phyloP scores from a whole-genome alignment of 2,888 invertebrate genomes.

The Ganaspis brasiliensis region DNA sequence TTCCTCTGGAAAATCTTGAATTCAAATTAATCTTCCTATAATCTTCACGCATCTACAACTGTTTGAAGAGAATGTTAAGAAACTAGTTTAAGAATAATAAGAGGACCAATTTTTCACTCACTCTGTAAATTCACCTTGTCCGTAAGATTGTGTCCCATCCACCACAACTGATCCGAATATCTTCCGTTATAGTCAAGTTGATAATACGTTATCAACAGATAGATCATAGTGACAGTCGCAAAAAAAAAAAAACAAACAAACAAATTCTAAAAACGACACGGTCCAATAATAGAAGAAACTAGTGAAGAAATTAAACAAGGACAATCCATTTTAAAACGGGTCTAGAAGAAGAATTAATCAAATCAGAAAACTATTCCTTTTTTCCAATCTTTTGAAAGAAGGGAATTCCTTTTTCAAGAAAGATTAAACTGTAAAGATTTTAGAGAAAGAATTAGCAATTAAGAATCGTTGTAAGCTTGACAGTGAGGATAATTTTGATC shows the following conservation, averaged over 20 bases:
- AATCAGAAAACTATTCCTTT: slow-evolving; percentile 37
- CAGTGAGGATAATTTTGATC: slow-evolving; percentile 12
- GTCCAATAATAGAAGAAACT: slow-evolving; percentile 44
- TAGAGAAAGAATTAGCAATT: too few relatives aligned
- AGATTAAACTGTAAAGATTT: too few relatives aligned
- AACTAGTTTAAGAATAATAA: slow-evolving; percentile 49
- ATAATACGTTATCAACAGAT: slow-evolving; percentile 5
- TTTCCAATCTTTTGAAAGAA: too few relatives aligned
- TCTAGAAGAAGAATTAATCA: slow-evolving; percentile 41
- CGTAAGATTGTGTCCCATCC: slow-evolving; percentile 22
- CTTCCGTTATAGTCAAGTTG: not conserved
- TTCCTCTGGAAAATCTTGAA: slow-evolving; percentile 9
- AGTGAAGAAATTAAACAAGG: not conserved
- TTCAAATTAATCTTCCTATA: slow-evolving; percentile 24
- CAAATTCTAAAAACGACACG: slow-evolving; percentile 60
- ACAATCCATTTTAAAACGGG: slow-evolving; percentile 20
- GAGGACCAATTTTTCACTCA: slow-evolving; percentile 72
- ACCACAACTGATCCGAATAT: slow-evolving; percentile 1
- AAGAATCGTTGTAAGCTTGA: not conserved
- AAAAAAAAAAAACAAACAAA: slow-evolving; percentile 41
- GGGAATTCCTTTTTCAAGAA: too few relatives aligned
- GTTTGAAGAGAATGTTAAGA: not conserved
- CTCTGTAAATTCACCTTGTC: slow-evolving; percentile 3
- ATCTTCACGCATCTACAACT: not conserved
- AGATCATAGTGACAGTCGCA: not conserved